Evolutionary conservation across 2,113 vertebrate species (phyloP).

Genomic region (Pterocles orientalis): DNA sequence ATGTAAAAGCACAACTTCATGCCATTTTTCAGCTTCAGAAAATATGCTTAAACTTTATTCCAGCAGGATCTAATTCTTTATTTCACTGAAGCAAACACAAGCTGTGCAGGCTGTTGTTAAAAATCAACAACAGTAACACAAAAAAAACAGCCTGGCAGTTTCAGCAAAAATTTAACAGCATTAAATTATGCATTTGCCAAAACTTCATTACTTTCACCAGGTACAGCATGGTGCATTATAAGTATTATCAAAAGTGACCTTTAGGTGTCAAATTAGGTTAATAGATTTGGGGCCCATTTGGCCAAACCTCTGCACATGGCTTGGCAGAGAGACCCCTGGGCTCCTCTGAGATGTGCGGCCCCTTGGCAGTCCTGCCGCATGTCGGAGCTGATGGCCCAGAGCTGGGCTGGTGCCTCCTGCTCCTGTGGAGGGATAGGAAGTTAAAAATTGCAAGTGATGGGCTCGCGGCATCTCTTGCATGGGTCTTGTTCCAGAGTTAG

Average conservation of each 20-base stretch:
- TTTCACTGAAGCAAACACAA: neutral
- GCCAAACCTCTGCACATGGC: neutral
- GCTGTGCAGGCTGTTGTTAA: neutral
- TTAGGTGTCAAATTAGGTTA: neutral
- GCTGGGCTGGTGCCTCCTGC: neutral
- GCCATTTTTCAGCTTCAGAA: neutral
- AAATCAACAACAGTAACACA: neutral
- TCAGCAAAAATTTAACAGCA: neutral
- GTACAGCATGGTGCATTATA: neutral
- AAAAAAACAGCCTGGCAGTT: neutral
- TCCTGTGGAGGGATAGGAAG: neutral
- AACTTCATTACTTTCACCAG: neutral
- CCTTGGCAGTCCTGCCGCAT: neutral
- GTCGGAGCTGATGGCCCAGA: neutral
- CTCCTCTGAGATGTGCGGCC: neutral
- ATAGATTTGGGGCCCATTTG: neutral
- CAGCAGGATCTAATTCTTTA: neutral
- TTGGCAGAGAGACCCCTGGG: neutral
- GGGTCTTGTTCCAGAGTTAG: neutral
- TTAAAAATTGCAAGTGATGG: neutral
- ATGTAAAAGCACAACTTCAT: neutral
- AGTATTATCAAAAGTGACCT: neutral
- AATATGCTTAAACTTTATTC: neutral
- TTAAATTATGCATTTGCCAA: neutral
- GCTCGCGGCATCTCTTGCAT: neutral